Percentiles rank a stretch among this genome's conserved stretches.
These are phyloP conservation scores for Dasypolia templi DNA, from an alignment of 2,888 invertebrate species.

Conservation along the genomic window DNA sequence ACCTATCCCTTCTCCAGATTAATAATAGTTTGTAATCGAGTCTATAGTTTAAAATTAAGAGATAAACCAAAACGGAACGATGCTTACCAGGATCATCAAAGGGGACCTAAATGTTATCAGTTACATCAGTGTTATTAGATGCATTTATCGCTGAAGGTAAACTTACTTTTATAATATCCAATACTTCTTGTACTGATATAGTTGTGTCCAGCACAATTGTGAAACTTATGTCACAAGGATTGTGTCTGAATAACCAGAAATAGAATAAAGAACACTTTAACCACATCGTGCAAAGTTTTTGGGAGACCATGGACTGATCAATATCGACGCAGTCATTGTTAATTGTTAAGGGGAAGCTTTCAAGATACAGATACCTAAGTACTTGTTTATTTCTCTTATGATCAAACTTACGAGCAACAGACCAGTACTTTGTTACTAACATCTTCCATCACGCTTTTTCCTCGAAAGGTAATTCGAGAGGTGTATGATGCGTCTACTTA, in stretches of 20 bases:
- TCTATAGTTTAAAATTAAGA: background rate
- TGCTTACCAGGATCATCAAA: constrained; percentile 74
- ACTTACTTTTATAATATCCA: constrained; percentile 71
- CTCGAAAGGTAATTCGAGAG: background rate
- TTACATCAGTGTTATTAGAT: constrained; percentile 46
- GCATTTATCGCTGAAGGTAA: constrained; percentile 61
- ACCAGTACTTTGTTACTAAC: background rate
- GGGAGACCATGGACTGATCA: constrained; percentile 14
- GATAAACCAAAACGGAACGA: background rate
- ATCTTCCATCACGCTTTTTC: background rate
- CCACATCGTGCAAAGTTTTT: constrained; percentile 51
- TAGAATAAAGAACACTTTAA: constrained; percentile 35
- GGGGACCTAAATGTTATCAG: constrained; percentile 69
- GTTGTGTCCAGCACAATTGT: constrained; percentile 80
- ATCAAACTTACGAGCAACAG: background rate
- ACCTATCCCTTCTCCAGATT: background rate
- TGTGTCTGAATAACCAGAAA: constrained; percentile 26
- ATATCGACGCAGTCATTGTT: background rate
- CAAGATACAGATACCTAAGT: background rate
- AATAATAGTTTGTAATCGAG: background rate
- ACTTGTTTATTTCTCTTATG: no score
- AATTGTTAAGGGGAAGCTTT: constrained; percentile 29
- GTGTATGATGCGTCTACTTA: no score
- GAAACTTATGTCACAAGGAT: constrained; percentile 70
- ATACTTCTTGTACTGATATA: constrained; percentile 74